Evolutionary conservation across 2,797 vertebrate species (phyloP).

Genomic region (Sebastes matsubarae): DNA sequence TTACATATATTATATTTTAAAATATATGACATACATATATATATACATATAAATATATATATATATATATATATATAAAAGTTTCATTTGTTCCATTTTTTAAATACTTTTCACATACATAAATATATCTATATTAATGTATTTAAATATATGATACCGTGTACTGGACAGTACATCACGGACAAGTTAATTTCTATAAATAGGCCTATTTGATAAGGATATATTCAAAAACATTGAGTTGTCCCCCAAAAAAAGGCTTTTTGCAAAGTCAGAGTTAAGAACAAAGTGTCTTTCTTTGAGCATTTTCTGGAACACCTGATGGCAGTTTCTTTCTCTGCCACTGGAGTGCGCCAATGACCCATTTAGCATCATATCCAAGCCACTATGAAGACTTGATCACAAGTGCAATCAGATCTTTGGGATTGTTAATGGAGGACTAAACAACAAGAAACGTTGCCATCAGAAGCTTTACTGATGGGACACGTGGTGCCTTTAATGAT

Average conservation of each 20-base stretch:
- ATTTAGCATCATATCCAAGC: neutral
- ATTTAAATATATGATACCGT: neutral
- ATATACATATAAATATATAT: too few species aligned
- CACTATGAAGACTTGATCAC: neutral
- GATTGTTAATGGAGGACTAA: neutral
- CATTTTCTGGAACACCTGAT: neutral
- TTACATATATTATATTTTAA: neutral
- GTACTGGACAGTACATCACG: neutral
- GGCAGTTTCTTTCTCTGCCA: neutral
- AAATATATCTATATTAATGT: neutral
- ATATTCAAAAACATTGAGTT: neutral
- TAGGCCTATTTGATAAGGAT: neutral
- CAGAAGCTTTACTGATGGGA: neutral
- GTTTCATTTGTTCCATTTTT: neutral
- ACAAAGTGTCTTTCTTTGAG: too few species aligned
- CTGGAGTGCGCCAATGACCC: constrained; percentile 7
- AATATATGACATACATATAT: neutral
- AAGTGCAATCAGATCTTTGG: neutral
- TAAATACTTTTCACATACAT: neutral
- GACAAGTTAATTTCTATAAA: neutral
- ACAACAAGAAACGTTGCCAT: neutral
- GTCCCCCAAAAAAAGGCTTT: neutral
- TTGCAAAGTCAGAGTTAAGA: neutral
- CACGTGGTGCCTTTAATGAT: neutral
- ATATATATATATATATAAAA: neutral